These are phyloP conservation scores for Neosalanx taihuensis DNA, from an alignment of 2,797 vertebrate species.

Conservation along the genomic window DNA sequence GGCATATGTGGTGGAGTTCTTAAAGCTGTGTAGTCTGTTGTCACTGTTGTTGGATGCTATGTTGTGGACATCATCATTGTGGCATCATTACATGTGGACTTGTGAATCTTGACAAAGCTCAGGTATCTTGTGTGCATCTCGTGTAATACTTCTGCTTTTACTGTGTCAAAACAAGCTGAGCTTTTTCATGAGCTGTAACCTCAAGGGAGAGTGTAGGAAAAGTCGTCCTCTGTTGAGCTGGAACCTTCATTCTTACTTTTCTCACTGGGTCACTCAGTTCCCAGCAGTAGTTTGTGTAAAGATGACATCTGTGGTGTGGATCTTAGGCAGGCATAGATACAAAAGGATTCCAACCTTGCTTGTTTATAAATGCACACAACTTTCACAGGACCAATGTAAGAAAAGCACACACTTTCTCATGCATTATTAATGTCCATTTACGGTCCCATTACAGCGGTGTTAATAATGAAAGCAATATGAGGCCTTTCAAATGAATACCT, in stretches of 20 bases:
- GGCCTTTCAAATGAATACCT: conserved; percentile 11
- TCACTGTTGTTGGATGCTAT: conserved; percentile 19
- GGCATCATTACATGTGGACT: conserved; percentile 1
- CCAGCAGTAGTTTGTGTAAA: conserved; percentile 1
- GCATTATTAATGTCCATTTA: not conserved
- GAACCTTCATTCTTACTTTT: conserved; percentile 21
- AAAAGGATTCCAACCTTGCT: not conserved
- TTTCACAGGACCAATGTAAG: conserved; percentile 2
- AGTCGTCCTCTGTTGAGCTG: conserved; percentile 22
- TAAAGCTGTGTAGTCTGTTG: conserved; percentile 13
- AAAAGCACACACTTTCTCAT: not conserved
- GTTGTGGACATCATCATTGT: conserved; percentile 7
- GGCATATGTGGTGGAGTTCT: not conserved
- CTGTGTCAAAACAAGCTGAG: conserved; percentile 21
- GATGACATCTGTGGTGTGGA: not conserved
- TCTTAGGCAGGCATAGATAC: not conserved
- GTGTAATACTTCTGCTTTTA: conserved; percentile 41
- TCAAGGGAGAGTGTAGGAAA: not conserved
- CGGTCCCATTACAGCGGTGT: not conserved
- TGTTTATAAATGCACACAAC: not conserved
- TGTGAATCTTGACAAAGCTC: conserved; percentile 40
- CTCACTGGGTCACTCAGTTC: conserved; percentile 9
- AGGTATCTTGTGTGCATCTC: conserved; percentile 35
- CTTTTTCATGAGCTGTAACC: conserved; percentile 10
- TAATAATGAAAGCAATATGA: conserved; percentile 1